These are phyloP conservation scores for Siniperca chuatsi DNA, from an alignment of 2,113 vertebrate species.

Conservation along the genomic window DNA sequence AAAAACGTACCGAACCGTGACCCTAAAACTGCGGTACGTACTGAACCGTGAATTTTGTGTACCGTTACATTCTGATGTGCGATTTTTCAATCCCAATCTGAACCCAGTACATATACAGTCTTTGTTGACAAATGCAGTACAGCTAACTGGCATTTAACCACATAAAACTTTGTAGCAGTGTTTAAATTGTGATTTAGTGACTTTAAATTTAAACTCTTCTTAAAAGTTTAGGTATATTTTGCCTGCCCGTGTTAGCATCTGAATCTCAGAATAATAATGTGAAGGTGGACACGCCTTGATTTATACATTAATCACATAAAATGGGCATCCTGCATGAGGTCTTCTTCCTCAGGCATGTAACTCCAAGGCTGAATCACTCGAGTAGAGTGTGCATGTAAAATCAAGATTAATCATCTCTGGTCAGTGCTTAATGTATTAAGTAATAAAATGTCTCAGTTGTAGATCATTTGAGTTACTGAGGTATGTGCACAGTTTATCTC, in stretches of 20 bases:
- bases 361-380: constrained; percentile 18
- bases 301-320: constrained; percentile 24
- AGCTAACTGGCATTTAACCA: background rate
- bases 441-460: constrained; percentile 28
- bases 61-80: background rate
- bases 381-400: constrained; percentile 36
- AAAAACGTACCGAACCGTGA: no score
- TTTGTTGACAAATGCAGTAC: background rate
- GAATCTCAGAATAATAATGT: background rate
- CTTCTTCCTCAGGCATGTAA: constrained; percentile 22
- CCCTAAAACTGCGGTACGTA: no score
- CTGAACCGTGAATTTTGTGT: no score
- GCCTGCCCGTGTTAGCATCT: background rate
- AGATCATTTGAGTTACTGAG: constrained; percentile 50
- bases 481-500: constrained; percentile 47
- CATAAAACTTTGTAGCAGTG: background rate
- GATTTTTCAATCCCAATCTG: background rate
- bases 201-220: constrained; percentile 1
- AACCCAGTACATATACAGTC: background rate
- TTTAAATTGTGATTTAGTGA: constrained; percentile 9
- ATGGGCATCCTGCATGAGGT: background rate
- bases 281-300: background rate
- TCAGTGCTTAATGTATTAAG: constrained; percentile 45
- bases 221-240: background rate
- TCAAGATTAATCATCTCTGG: constrained; percentile 50